Conservation (phyloP, 1,140 invertebrate species). For the Asbolus verrucosus region DNA sequence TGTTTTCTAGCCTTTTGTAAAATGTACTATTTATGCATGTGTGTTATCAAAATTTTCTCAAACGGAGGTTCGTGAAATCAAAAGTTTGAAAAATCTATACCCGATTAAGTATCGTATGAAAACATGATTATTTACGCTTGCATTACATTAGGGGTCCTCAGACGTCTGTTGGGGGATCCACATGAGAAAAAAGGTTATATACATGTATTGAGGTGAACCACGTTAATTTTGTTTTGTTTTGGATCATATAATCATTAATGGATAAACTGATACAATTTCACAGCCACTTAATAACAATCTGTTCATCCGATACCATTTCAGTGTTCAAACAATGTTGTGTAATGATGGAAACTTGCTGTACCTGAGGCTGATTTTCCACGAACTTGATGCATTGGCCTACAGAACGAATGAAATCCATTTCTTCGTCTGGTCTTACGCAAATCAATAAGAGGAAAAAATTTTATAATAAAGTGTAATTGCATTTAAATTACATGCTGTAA, state of each 20-base stretch:
- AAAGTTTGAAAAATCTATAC: too few species aligned
- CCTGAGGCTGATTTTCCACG: conserved; percentile 6
- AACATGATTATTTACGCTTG: too few species aligned
- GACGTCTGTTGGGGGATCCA: too few species aligned
- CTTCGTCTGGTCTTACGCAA: background rate
- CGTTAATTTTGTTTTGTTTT: too few species aligned
- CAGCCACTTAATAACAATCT: conserved; percentile 27
- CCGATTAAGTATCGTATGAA: too few species aligned
- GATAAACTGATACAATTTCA: conserved; percentile 14
- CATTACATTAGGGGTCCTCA: too few species aligned
- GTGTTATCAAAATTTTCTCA: too few species aligned
- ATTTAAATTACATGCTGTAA: conserved; percentile 25
- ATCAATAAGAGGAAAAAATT: background rate
- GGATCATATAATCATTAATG: too few species aligned
- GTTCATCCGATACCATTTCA: conserved; percentile 15
- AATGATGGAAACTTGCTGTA: conserved; percentile 20
- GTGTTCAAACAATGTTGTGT: conserved; percentile 1
- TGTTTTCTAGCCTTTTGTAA: too few species aligned
- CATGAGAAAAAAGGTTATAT: too few species aligned
- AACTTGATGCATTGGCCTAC: conserved; percentile 8
- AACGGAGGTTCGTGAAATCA: too few species aligned
- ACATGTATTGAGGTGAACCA: background rate
- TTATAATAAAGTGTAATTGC: background rate
- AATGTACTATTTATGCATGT: too few species aligned
- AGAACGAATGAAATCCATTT: conserved; percentile 17